Evolutionary conservation across 92 coral and sea anemone species (phyloP), one percentile per base, ranked within the genome.

Genomic region (Bergia puertoricense): DNA sequence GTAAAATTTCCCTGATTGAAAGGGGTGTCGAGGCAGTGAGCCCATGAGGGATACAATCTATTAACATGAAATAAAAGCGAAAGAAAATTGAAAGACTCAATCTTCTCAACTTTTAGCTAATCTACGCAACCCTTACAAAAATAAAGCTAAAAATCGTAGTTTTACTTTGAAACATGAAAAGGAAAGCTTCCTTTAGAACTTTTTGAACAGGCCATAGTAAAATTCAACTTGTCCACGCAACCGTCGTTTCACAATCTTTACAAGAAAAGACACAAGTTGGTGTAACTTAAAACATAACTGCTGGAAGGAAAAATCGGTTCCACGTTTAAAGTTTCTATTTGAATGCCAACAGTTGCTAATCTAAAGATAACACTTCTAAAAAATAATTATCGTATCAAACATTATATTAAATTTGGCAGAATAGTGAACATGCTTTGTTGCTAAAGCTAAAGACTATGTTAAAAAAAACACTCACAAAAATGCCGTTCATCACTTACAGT

Each of bases 1-100:
- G 85, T 90, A 95, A 84, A 89, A 96, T 80, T 96, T 96, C 14
- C 99, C 99, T 76, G 96, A 88, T 73, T 95, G 96, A 89, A 93
- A 96, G 16, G 96, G 99, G 82, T 62, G 76, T 37, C 88, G 69
- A 6, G 99, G 98, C 30, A 96, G 56, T 18, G 93, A 96, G 73
- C 99, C 99, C 86, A 96, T 92, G 46, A 95, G 76, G 14, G 96
- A 41, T 51, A 93, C 92, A 85, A 96, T 94, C 99, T 96, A 80
- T 1, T 66, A 77, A 36, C 8, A 16, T 18, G 74, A 5, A 22
- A 50, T 39, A 3, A 18, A 46, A 45, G 3, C 57, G 69, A 46
- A 42, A 5, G 1, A 46, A 44, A 0, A 54, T 81, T 81, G 22
- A 43, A 81, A n/a, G 43, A 7, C 4, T 20, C 15, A 18, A 59